These are phyloP conservation scores for Lacerta bilineata DNA, from an alignment of 2,797 vertebrate species.

Conservation along the genomic window DNA sequence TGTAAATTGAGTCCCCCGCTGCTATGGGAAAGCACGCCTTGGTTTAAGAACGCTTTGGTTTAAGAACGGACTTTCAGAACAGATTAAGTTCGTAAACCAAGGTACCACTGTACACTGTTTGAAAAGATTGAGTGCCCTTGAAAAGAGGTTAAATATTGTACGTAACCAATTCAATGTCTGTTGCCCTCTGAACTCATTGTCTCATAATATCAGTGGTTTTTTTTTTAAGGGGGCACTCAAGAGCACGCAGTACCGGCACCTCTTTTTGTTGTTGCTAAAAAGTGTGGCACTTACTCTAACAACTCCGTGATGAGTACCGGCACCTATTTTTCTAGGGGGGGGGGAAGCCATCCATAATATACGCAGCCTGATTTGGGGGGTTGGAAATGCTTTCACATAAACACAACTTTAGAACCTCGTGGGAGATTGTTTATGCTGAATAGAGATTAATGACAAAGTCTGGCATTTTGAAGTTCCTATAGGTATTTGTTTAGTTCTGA, in stretches of 20 bases:
- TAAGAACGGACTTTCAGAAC: too few species aligned
- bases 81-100: too few species aligned
- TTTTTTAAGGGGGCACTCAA: too few species aligned
- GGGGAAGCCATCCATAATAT: not conserved
- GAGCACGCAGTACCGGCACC: too few species aligned
- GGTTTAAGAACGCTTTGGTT: too few species aligned
- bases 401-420: constrained; percentile 64
- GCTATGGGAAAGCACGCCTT: too few species aligned
- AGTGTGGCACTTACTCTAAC: too few species aligned
- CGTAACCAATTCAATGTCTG: constrained; percentile 25
- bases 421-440: constrained; percentile 51
- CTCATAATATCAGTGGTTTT: not conserved
- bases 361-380: not conserved
- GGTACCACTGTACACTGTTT: too few species aligned
- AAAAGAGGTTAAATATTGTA: constrained; percentile 15
- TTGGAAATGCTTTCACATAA: constrained; percentile 15
- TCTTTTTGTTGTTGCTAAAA: too few species aligned
- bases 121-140: not conserved
- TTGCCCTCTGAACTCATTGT: constrained; percentile 32
- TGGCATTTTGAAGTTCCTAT: constrained; percentile 67
- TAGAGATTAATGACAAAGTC: constrained; percentile 66
- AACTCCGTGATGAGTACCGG: too few species aligned
- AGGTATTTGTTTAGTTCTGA: constrained; percentile 61
- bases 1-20: too few species aligned
- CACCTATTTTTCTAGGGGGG: too few species aligned